A percentile compares a stretch with the other conserved stretches of the same genome.
These are phyloP conservation scores for Oncorhynchus nerka DNA, from an alignment of 2,113 vertebrate species.

Conservation along the genomic window DNA sequence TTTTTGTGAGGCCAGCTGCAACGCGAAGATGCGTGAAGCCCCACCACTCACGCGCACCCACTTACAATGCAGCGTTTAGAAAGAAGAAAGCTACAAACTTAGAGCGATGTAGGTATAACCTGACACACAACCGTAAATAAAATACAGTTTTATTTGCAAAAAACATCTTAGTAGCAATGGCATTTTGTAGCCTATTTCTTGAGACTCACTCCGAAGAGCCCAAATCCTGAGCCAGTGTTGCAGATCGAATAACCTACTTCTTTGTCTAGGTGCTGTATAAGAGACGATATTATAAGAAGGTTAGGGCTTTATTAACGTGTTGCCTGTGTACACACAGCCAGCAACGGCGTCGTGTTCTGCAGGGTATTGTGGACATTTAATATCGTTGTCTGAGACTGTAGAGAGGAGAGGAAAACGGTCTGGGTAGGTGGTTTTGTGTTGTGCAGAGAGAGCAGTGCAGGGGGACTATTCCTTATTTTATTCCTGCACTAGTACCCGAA, in stretches of 20 bases:
- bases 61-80: constrained; percentile 53
- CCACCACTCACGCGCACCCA: constrained; percentile 20
- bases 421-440: constrained; percentile 55
- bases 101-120: not conserved
- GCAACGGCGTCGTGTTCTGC: constrained; percentile 11
- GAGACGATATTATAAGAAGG: constrained; percentile 40
- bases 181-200: too few species aligned
- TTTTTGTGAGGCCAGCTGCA: constrained; percentile 61
- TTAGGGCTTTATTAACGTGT: constrained; percentile 62
- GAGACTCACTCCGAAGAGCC: too few species aligned
- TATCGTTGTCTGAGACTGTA: constrained; percentile 44
- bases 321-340: constrained; percentile 38
- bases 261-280: constrained; percentile 26
- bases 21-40: constrained; percentile 49
- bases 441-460: constrained; percentile 53
- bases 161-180: too few species aligned
- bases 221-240: not conserved
- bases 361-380: constrained; percentile 58
- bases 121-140: constrained; percentile 27
- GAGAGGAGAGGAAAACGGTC: too few species aligned
- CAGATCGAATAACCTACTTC: constrained; percentile 33
- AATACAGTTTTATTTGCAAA: not conserved
- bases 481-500: constrained; percentile 83
- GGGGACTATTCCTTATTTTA: constrained; percentile 77
- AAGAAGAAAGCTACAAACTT: constrained; percentile 18